A percentile compares a stretch with the other conserved stretches of the same genome.
phyloP scores from a whole-genome alignment of 2,113 vertebrate species.

The Xyrauchen texanus region DNA sequence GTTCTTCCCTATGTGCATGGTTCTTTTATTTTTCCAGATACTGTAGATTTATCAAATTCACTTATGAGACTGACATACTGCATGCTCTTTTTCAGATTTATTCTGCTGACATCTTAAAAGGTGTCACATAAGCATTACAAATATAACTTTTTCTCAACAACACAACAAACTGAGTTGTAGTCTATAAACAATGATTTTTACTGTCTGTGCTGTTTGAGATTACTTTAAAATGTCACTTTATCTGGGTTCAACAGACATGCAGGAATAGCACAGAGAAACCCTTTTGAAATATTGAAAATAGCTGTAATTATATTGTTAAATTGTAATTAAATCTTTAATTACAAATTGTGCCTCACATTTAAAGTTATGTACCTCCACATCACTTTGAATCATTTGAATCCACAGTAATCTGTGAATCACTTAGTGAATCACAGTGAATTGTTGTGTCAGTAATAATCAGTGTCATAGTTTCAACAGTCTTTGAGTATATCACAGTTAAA shows the following conservation, averaged over 20 bases:
- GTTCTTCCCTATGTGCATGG: too few species aligned
- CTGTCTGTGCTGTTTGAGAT: background rate
- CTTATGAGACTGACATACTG: background rate
- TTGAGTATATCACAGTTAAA: conserved; percentile 36
- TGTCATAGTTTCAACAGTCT: conserved; percentile 11
- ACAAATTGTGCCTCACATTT: conserved; percentile 17
- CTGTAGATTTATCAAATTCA: background rate
- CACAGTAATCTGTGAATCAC: conserved; percentile 5
- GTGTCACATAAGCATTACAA: conserved; percentile 60
- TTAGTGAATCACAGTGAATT: conserved; percentile 3
- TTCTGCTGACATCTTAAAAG: conserved; percentile 58
- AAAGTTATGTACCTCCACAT: conserved; percentile 13
- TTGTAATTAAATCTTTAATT: background rate
- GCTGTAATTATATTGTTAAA: too few species aligned
- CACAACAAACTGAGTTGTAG: conserved; percentile 35
- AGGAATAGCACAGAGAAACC: background rate
- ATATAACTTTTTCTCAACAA: conserved; percentile 56
- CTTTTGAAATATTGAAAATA: too few species aligned
- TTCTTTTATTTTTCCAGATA: background rate
- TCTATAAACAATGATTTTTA: conserved; percentile 7
- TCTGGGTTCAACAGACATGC: background rate
- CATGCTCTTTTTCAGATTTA: conserved; percentile 49
- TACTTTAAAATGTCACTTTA: background rate
- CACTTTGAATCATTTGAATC: conserved; percentile 1
- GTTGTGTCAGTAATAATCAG: conserved; percentile 25